Conservation (phyloP, 2,113 vertebrate genomes). For the Alligator sinensis region DNA sequence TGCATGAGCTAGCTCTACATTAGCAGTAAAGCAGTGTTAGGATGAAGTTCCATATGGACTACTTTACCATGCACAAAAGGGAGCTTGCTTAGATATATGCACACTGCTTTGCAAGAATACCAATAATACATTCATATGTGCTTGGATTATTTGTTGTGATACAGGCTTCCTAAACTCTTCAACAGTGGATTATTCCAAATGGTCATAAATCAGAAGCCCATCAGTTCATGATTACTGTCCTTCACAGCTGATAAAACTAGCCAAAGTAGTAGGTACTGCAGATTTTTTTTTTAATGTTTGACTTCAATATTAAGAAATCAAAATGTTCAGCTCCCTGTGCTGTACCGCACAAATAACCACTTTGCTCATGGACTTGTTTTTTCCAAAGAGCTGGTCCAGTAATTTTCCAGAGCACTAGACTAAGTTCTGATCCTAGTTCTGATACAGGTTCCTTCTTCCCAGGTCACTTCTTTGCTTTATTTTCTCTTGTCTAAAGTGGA, state of each 20-base stretch:
- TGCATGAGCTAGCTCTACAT: neutral
- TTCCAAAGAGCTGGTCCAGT: neutral
- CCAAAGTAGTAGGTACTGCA: neutral
- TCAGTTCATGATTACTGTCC: neutral
- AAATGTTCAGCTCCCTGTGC: too few species aligned
- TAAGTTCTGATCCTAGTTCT: neutral
- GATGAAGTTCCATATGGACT: neutral
- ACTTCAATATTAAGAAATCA: neutral
- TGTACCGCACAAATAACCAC: too few species aligned
- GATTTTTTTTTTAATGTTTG: neutral
- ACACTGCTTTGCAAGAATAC: neutral
- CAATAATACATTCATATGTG: neutral
- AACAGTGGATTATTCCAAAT: neutral
- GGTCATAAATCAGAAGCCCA: neutral
- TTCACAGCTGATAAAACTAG: neutral
- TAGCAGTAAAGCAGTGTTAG: neutral
- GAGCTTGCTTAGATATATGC: neutral
- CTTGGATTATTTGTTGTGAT: neutral
- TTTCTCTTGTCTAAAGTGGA: neutral
- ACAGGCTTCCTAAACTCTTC: neutral
- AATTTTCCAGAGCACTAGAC: neutral
- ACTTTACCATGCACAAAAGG: neutral
- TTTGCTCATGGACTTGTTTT: neutral
- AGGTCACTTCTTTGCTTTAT: constrained; percentile 23
- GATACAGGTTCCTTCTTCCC: neutral